Base-by-base conservation (phyloP, 2,888 invertebrate genomes). In the Lithophane ornitopus region DNA sequence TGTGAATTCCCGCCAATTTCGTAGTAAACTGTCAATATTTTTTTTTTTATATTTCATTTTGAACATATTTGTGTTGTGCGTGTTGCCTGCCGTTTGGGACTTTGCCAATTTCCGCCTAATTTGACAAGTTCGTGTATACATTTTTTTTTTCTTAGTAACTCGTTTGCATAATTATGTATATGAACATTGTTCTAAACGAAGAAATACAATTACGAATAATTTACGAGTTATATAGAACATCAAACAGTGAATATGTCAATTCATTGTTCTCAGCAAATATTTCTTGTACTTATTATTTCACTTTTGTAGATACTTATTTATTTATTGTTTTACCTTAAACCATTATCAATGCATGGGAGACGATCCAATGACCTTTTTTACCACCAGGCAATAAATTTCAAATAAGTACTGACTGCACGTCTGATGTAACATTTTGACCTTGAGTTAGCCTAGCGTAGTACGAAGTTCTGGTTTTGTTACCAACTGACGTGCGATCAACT, bases 1-100 rank as follows among this genome's bases (percentile, higher is more conserved):
- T 41, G 49, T n/a, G 61, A 34, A 39, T 28, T 74, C 68, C 58
- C 79, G 81, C 81, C 81, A 54, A 1, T 52, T 52, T 67, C 14
- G 16, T 49, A n/a, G 28, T 54, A 34, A 79, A 54, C 28, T 68
- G 34, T 73, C 7, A 63, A 44, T 9, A n/a, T 28, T 39, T 16
- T 44, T 28, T 34, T 0, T 7, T 19, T 8, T 46, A 22, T n/a
- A 0, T 14, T 26, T 6, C 0, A 16, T 34, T 63, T 52, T 34
- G 0, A 14, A 4, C 46, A 1, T 9, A 6, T 28, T 59, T 3
- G 34, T 61, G 56, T 28, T 65, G 8, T 65, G 46, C 46, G 54
- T 28, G 28, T 39, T 26, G 2, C 3, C 28, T 66, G n/a, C 41
- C 16, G 14, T 54, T 73, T 67, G 28, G n/a, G 16, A 52, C 44